Percentiles rank a stretch among this genome's conserved stretches.
phyloP scores from a whole-genome alignment of 2,797 vertebrate genomes.

The Sebastes elongatus region DNA sequence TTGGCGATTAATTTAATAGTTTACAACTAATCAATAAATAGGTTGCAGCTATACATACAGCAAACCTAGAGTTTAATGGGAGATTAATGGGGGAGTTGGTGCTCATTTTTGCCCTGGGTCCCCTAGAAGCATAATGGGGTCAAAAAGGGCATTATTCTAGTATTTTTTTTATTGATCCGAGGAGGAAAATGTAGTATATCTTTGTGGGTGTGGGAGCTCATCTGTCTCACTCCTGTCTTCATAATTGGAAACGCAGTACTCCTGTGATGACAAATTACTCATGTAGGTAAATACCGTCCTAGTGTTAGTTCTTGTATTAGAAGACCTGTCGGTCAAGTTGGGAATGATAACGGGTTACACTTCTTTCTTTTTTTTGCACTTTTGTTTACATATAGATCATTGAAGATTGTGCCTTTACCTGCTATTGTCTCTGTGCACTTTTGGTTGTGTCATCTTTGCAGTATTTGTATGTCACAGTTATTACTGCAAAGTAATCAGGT shows the following conservation, averaged over 20 bases:
- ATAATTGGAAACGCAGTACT: too few relatives aligned
- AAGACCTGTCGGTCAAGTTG: background rate
- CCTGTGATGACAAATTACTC: background rate
- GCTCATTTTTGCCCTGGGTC: too few relatives aligned
- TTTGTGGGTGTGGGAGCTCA: background rate
- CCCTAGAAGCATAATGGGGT: too few relatives aligned
- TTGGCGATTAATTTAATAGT: too few relatives aligned
- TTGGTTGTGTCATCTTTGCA: background rate
- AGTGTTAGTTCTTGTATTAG: background rate
- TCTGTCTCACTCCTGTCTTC: background rate
- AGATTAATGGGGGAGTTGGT: too few relatives aligned
- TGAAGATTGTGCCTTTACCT: background rate
- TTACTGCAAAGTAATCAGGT: background rate
- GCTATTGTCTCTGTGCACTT: background rate
- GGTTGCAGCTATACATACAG: too few relatives aligned
- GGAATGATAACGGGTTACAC: background rate
- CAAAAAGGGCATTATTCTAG: too few relatives aligned
- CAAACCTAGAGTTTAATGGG: too few relatives aligned
- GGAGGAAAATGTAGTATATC: background rate
- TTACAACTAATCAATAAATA: too few relatives aligned
- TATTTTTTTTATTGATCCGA: too few relatives aligned
- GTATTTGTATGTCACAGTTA: background rate
- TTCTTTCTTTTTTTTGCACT: background rate
- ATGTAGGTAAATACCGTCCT: too few relatives aligned
- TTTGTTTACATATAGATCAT: background rate